Base-by-base conservation (phyloP, 2,797 vertebrate species). In the Xiphophorus birchmanni region DNA sequence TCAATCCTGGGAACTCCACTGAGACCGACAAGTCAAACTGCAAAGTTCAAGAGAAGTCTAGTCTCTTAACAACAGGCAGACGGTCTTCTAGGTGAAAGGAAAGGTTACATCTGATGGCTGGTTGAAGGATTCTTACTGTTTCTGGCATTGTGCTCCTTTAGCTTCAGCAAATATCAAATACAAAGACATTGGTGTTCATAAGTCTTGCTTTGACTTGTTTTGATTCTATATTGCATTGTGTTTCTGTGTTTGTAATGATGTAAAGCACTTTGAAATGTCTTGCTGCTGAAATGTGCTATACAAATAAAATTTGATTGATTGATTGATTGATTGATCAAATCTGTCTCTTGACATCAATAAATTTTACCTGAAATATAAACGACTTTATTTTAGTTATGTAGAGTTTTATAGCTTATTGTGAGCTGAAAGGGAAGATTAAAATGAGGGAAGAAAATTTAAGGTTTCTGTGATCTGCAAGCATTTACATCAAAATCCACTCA, bases 121-220 rank as follows among this genome's bases (percentile, higher is more conserved):
- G 83, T 82, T 67, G 73, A 79, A 81, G 85, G 77, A 73, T 60
- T 74, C 23, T 82, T 82, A 37, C 85, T 79, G 84, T 86, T 89
- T 82, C 75, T 88, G 85, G 40, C 81, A 67, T 56, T 56, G 12
- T 29, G 80, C 73, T 77, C 48, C 75, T 78, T 65, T 7, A 23
- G 40, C 44, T 71, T 71, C n/a, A 23, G 11, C 40, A 69, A 26
- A 42, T 67, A 69, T 44, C 2, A 13, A 21, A 23, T n/a, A 17
- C 40, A 45, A 71, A n/a, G 5, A 45, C 12, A 45, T 45, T n/a
- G 4, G 40, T 71, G 26, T n/a, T 44, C 26, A 45, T 11, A n/a
- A n/a, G n/a, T n/a, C n/a, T n/a, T n/a, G n/a, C n/a, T n/a, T n/a
- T n/a, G n/a, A n/a, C n/a, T n/a, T n/a, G n/a, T n/a, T n/a, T n/a